A percentile compares a stretch with the other conserved stretches of the same genome.
These are phyloP conservation scores for Hydrolagus colliei DNA, from an alignment of 2,797 vertebrate genomes.

Conservation along the genomic window DNA sequence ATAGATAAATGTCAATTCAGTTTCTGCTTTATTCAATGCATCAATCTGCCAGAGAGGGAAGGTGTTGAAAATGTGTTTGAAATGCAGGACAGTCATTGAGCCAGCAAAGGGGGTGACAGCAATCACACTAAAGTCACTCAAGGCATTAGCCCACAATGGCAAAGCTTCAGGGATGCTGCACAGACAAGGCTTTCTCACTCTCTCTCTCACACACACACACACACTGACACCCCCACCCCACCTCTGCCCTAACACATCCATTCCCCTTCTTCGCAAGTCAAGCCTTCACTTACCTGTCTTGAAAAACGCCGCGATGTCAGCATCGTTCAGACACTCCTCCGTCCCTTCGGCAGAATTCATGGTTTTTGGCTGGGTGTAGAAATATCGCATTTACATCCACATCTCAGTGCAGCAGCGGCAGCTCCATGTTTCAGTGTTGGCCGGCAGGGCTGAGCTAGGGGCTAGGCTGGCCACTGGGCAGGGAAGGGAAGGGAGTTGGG, in stretches of 20 bases:
- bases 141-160: not conserved
- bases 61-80: too few species aligned
- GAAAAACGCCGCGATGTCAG: slow-evolving; percentile 78
- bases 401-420: not conserved
- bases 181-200: slow-evolving; percentile 39
- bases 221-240: slow-evolving; percentile 35
- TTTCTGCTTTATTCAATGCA: not conserved
- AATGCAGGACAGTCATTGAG: too few species aligned
- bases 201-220: slow-evolving; percentile 39
- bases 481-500: too few species aligned
- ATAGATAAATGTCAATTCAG: too few species aligned
- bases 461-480: too few species aligned
- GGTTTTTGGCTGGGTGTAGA: slow-evolving; percentile 32
- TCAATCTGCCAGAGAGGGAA: not conserved
- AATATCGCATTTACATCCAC: slow-evolving; percentile 24
- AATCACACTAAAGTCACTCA: not conserved
- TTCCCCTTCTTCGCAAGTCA: slow-evolving; percentile 21
- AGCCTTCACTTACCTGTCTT: slow-evolving; percentile 64
- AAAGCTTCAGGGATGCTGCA: not conserved
- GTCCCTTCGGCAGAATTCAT: slow-evolving; percentile 72
- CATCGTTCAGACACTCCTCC: slow-evolving; percentile 68
- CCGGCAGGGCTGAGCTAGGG: not conserved
- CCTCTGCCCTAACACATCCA: slow-evolving; percentile 39
- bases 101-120: not conserved
- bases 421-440: slow-evolving; percentile 18